Evolutionary conservation across 2,888 invertebrate species (phyloP), one percentile per base, ranked within the genome.

Genomic region (Acanthosepion pharaonis): DNA sequence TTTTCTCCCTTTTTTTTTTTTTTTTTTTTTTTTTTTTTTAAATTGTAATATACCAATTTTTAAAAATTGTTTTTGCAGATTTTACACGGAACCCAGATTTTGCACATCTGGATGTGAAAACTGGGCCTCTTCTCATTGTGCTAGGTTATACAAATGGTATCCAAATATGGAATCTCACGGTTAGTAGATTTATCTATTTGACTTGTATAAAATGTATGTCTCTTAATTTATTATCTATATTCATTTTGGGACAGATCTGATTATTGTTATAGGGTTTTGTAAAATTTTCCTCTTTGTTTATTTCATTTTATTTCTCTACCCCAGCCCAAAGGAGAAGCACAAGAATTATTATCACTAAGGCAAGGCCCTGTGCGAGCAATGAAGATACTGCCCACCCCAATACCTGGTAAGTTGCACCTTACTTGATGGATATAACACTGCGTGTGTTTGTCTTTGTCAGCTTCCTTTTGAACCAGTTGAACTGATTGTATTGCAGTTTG

Each of bases 301-400:
- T 42, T 42, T 42, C 42, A 53, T 53, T 53, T 53, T 4, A 18
- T 59, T 59, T 95, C 18, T 92, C 91, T 94, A 59, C 98, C 98
- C 51, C 97, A 99, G 98, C 98, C 98, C 20, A 98, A 98, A 96
- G 99, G 99, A 49, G 99, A 99, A 97, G 99, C 99, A 4, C 98
- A 98, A 95, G 99, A 99, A 97, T 98, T 99, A 53, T 97, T 99
- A 95, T 99, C 99, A 6, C 99, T 99, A 98, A 98, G 99, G 94
- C 99, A 99, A 97, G 99, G 99, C 94, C 98, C 98, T 95, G 99
- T 99, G 94, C 98, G 98, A 95, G 98, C 98, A 94, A 98, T 99
- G 95, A 98, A 98, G 97, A 98, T 99, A 96, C 98, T 99, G 97
- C 99, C 99, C 20, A 98, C 98, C 95, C 99, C 99, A 49, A 98